These are phyloP conservation scores for Intoshia linei DNA, from an alignment of 1,140 invertebrate genomes.

Conservation along the genomic window DNA sequence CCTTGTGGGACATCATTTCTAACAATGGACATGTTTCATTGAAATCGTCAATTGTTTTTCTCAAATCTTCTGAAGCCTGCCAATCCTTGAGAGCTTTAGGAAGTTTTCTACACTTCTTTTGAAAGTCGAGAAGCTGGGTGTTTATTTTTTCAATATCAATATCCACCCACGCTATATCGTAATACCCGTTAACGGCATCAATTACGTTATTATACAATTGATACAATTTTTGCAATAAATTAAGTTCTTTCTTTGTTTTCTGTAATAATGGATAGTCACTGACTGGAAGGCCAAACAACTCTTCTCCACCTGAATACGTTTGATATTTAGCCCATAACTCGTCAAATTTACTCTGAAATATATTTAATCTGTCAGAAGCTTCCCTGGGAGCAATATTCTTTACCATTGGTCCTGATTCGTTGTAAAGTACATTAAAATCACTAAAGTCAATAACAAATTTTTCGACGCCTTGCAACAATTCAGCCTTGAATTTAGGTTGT, in stretches of 20 bases:
- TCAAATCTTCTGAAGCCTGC: constrained; percentile 71
- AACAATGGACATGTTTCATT: constrained; percentile 77
- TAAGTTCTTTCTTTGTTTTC: constrained; percentile 60
- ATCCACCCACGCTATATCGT: constrained; percentile 73
- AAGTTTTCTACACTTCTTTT: constrained; percentile 52
- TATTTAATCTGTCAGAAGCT: constrained; percentile 54
- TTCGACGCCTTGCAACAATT: constrained; percentile 16
- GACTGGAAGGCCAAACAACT: constrained; percentile 54
- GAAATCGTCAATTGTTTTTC: constrained; percentile 84
- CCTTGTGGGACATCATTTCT: constrained; percentile 81
- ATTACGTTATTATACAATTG: constrained; percentile 82
- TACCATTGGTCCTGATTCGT: constrained; percentile 47
- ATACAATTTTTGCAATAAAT: constrained; percentile 67
- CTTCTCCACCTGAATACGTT: constrained; percentile 64
- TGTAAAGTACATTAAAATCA: constrained; percentile 16
- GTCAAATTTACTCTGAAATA: constrained; percentile 70
- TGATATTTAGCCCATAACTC: constrained; percentile 68
- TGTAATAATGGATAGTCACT: constrained; percentile 66
- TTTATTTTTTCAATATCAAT: constrained; percentile 89
- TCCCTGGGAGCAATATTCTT: constrained; percentile 52
- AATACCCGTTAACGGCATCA: constrained; percentile 66
- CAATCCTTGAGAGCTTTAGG: constrained; percentile 81
- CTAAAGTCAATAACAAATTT: constrained; percentile 13
- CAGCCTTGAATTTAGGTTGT: constrained; percentile 19
- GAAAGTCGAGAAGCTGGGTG: constrained; percentile 76